These are phyloP conservation scores for Sebastiscus albofasciatus DNA, from an alignment of 2,797 vertebrate species.

Conservation along the genomic window DNA sequence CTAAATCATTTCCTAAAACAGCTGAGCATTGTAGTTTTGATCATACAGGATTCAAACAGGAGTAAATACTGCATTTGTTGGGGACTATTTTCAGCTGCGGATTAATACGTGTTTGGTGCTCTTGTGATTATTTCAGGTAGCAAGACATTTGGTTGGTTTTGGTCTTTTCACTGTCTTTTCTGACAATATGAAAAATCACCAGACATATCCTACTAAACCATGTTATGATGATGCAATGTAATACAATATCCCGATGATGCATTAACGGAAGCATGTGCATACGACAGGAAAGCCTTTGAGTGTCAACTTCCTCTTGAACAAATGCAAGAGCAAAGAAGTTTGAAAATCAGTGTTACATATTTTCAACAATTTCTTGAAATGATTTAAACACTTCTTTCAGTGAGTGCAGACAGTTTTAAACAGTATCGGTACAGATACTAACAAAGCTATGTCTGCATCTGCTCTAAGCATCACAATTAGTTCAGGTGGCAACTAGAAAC, in stretches of 20 bases:
- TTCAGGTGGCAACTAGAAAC: not conserved
- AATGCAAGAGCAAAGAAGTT: not conserved
- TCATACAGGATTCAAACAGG: not conserved
- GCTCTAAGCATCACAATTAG: not conserved
- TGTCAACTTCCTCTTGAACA: not conserved
- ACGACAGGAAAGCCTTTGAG: slow-evolving; percentile 27
- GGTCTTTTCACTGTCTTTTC: not conserved
- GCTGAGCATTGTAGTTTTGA: not conserved
- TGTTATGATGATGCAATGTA: not conserved
- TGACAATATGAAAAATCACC: not conserved
- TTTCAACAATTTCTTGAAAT: not conserved
- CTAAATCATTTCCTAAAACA: too few relatives aligned
- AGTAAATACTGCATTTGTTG: not conserved
- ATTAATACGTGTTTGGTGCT: not conserved
- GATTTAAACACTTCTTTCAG: not conserved
- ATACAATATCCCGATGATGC: not conserved
- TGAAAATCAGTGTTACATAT: not conserved
- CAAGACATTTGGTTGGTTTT: not conserved
- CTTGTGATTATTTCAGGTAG: not conserved
- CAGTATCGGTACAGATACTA: not conserved
- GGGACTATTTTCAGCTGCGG: not conserved
- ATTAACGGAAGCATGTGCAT: slow-evolving; percentile 1
- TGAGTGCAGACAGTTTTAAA: not conserved
- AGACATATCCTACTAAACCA: not conserved
- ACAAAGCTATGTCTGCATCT: not conserved